Evolutionary conservation across 2,797 vertebrate species (phyloP), one percentile per base, ranked within the genome.

Genomic region (Oreortyx pictus): DNA sequence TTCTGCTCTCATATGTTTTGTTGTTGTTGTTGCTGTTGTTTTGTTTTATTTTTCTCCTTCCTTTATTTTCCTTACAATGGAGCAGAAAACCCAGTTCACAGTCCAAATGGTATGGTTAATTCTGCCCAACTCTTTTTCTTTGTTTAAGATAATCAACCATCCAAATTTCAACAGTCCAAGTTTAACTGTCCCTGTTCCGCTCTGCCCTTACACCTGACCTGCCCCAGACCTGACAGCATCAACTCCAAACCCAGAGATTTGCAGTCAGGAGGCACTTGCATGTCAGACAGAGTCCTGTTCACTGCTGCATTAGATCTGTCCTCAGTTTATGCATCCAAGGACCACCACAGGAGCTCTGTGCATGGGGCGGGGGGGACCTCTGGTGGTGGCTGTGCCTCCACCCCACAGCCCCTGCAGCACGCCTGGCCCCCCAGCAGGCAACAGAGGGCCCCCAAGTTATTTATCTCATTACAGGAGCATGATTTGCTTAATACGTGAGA

Each of bases 311-410:
- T 54, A 27, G 39, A 25, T 18, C 66, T 60, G 6, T 31, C 60
- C 73, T 64, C n/a, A 57, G 18, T 4, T 1, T 6, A 10, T 2
- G 7, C 8, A 27, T 19, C 37, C 79, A 24, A 57, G 72, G 72
- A 23, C 14, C 22, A 31, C 25, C 0, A 4, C 20, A 1, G 27
- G 60, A 82, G 17, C 8, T 54, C 23, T 47, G 61, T 75, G 17
- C 1, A 2, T 90, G 67, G 95, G 67, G 86, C 56, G 57, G 12
- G 59, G 70, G 82, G 64, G 95, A 94, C 97, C 96, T 96, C 98
- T 97, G 81, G 88, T 95, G 98, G 95, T 39, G n/a, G 11, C 22
- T 14, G 13, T 19, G 11, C 3, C 8, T n/a, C 41, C 46, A 14
- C 25, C 24, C 37, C 49, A 41, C 39, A 41, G 39, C 39, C 39